Percentiles rank a stretch among this genome's conserved stretches.
These are phyloP conservation scores for Monochamus saltuarius DNA, from an alignment of 1,140 invertebrate species.

Conservation along the genomic window DNA sequence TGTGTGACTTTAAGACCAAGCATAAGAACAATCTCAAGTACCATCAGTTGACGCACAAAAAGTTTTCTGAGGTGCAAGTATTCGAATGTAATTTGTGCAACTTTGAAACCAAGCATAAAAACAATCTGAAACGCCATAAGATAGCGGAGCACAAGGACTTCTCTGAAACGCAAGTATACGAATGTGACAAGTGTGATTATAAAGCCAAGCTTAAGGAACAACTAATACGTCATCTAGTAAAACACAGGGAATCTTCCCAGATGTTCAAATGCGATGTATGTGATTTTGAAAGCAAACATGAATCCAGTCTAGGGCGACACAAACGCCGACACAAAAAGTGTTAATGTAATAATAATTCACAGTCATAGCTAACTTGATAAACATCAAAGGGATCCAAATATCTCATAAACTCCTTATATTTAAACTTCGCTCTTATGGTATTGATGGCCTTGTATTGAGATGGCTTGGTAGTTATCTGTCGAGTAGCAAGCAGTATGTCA, in stretches of 20 bases:
- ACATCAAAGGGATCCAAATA: no score
- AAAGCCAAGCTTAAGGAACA: slow-evolving; percentile 24
- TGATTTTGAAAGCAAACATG: slow-evolving; percentile 17
- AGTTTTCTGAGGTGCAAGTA: slow-evolving; percentile 20
- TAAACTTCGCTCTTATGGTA: no score
- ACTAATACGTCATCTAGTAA: slow-evolving; percentile 19
- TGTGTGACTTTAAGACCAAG: slow-evolving; percentile 22
- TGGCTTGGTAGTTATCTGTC: no score
- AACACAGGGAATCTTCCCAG: slow-evolving; percentile 20
- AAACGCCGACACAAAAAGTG: no score
- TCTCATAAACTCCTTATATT: no score
- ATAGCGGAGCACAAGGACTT: slow-evolving; percentile 25
- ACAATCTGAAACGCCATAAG: slow-evolving; percentile 24
- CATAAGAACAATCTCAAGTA: slow-evolving; percentile 22
- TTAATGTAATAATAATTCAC: no score
- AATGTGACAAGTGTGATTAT: slow-evolving; percentile 24
- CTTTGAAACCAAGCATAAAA: slow-evolving; percentile 27
- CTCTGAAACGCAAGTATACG: slow-evolving; percentile 21
- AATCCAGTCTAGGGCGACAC: slow-evolving; percentile 7
- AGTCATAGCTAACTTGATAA: no score
- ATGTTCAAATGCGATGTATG: slow-evolving; percentile 24
- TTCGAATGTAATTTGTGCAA: slow-evolving; percentile 23
- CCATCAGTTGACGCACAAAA: slow-evolving; percentile 26
- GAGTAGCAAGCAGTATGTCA: no score
- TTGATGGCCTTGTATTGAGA: no score